Evolutionary conservation across 2,113 vertebrate species (phyloP), one percentile per base, ranked within the genome.

Genomic region (Microcebus griseorufus): DNA sequence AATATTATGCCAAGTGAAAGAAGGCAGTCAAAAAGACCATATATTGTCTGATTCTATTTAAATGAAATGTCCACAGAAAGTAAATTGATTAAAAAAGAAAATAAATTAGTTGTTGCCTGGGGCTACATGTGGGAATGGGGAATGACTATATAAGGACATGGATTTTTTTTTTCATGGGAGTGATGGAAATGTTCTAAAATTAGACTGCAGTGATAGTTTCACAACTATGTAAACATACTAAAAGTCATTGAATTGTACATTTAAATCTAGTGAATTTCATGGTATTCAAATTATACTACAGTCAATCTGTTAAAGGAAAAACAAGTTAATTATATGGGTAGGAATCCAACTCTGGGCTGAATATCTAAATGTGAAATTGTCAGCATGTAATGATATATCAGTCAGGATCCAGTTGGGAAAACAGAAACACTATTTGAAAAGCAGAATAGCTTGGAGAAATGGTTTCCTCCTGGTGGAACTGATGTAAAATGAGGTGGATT

Each of bases 391-490:
- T 48, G 3, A 0, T 4, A 0, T 17, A 27, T 75, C 23, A 69
- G 27, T 32, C 20, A 76, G 32, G 87, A 69, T 65, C n/a, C 55
- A 94, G 16, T 34, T 5, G 58, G 14, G 10, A 45, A 25, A 51
- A 70, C 4, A 5, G 17, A 51, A 93, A 39, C 32, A 60, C 12
- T 16, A 69, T 20, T 29, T 45, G 18, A 73, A 65, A 58, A 42
- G 78, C 12, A 64, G 64, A 34, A 58, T 20, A 65, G 34, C 29
- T 27, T 23, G 10, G 22, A 65, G 5, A 87, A 55, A 39, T 10
- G 1, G 5, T n/a, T 37, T 29, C 23, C 22, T 34, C 20, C 16
- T 25, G 0, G 23, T 23, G n/a, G n/a, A 0, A 4, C 11, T 39
- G 13, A 64, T 14, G n/a, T 27, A 45, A 80, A 69, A 18, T n/a